These are phyloP conservation scores for Hippopotamus amphibius DNA, from an alignment of 2,113 vertebrate genomes.

Conservation along the genomic window DNA sequence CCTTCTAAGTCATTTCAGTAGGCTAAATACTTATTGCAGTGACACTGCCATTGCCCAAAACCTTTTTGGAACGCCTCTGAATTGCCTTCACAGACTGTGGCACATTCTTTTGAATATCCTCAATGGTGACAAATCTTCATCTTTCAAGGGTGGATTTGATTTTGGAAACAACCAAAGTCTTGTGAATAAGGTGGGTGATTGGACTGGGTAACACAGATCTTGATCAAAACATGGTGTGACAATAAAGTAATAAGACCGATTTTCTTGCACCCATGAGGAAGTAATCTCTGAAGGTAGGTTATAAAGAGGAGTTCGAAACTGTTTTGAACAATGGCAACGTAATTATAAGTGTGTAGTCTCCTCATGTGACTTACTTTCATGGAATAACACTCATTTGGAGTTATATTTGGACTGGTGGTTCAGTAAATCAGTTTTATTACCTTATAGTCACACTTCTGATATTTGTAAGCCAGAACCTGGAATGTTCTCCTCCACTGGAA, in stretches of 20 bases:
- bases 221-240: not conserved
- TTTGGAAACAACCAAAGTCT: not conserved
- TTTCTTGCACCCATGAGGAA: not conserved
- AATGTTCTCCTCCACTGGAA: not conserved
- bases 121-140: not conserved
- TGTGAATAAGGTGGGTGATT: not conserved
- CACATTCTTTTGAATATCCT: constrained; percentile 39
- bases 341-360: not conserved
- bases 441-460: constrained; percentile 16
- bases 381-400: not conserved
- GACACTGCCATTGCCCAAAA: not conserved
- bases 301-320: not conserved
- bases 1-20: not conserved
- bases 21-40: not conserved
- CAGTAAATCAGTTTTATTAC: not conserved
- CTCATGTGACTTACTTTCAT: not conserved
- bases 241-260: not conserved
- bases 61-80: not conserved
- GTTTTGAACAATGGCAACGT: constrained; percentile 9
- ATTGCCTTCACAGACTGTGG: not conserved
- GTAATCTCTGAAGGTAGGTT: not conserved
- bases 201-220: not conserved
- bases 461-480: not conserved
- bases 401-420: not conserved
- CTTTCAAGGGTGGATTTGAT: constrained; percentile 43